Evolutionary conservation across 2,888 invertebrate genomes (phyloP).

Genomic region (Malthinus seriepunctatus): DNA sequence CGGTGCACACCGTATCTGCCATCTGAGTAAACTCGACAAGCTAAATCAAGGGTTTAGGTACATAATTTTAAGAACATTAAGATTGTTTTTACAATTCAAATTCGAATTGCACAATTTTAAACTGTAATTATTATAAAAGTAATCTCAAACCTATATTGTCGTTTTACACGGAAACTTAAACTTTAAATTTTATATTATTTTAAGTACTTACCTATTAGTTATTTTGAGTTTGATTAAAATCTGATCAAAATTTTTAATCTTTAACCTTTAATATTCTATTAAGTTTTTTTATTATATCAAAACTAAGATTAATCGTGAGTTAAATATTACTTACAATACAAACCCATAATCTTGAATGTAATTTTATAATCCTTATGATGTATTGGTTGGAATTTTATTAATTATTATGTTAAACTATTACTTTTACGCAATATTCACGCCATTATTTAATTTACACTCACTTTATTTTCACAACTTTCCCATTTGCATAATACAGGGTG

Average conservation of each 20-base stretch:
- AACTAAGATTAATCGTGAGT: slow-evolving; percentile 2
- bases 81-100: slow-evolving; percentile 17
- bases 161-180: slow-evolving; percentile 5
- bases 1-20: slow-evolving; percentile 14
- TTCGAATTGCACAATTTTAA: slow-evolving; percentile 8
- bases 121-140: slow-evolving; percentile 8
- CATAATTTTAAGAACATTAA: slow-evolving; percentile 18
- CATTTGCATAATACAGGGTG: too few species aligned
- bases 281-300: not conserved
- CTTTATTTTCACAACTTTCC: too few species aligned
- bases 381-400: slow-evolving; percentile 3
- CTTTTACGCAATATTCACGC: slow-evolving; percentile 1
- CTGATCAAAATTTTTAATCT: not conserved
- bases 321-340: slow-evolving; percentile 2
- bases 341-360: not conserved
- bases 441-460: not conserved
- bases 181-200: slow-evolving; percentile 2
- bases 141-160: slow-evolving; percentile 2
- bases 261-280: slow-evolving; percentile 4
- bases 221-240: slow-evolving; percentile 1
- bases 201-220: slow-evolving; percentile 3
- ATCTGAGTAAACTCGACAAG: slow-evolving; percentile 14
- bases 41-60: slow-evolving; percentile 13
- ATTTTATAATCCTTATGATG: slow-evolving; percentile 1
- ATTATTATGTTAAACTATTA: slow-evolving; percentile 2